A percentile compares a stretch with the other conserved stretches of the same genome.
Conservation (phyloP, 2,888 invertebrate genomes). For the Venusia cambrica region DNA sequence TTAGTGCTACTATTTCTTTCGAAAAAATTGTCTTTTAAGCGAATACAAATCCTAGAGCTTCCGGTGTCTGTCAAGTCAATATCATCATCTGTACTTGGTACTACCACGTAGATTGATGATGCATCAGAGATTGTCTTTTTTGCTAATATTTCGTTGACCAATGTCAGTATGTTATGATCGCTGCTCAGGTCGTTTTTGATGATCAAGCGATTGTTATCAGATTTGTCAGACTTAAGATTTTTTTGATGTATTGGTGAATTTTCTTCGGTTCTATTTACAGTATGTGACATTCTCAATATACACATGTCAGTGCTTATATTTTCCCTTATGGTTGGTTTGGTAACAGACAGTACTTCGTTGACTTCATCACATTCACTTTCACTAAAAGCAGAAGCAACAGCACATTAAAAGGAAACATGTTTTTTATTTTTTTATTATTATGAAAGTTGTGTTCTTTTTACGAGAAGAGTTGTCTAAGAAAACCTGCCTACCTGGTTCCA, state of each 20-base stretch:
- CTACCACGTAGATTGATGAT: constrained; percentile 46
- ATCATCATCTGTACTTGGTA: constrained; percentile 41
- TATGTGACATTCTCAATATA: constrained; percentile 30
- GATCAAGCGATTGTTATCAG: constrained; percentile 25
- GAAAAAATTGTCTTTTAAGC: constrained; percentile 34
- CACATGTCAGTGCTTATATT: constrained; percentile 4
- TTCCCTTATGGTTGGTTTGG: constrained; percentile 12
- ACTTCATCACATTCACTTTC: constrained; percentile 15
- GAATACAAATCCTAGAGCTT: constrained; percentile 40
- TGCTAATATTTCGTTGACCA: constrained; percentile 37
- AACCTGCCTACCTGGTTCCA: too few species aligned
- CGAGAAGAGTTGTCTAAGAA: too few species aligned
- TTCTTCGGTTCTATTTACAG: constrained; percentile 2
- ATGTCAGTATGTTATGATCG: constrained; percentile 30
- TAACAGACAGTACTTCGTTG: neutral
- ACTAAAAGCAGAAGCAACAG: too few species aligned
- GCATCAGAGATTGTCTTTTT: constrained; percentile 29
- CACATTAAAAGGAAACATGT: too few species aligned
- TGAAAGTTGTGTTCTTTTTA: too few species aligned
- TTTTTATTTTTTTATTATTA: too few species aligned
- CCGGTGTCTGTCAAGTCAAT: constrained; percentile 25
- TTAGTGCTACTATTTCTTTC: constrained; percentile 23
- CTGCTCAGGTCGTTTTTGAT: constrained; percentile 34
- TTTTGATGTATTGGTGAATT: constrained; percentile 8
- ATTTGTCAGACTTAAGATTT: neutral